A percentile compares a stretch with the other conserved stretches of the same genome.
phyloP scores from a whole-genome alignment of 2,113 vertebrate genomes.

The Aphelocoma coerulescens region DNA sequence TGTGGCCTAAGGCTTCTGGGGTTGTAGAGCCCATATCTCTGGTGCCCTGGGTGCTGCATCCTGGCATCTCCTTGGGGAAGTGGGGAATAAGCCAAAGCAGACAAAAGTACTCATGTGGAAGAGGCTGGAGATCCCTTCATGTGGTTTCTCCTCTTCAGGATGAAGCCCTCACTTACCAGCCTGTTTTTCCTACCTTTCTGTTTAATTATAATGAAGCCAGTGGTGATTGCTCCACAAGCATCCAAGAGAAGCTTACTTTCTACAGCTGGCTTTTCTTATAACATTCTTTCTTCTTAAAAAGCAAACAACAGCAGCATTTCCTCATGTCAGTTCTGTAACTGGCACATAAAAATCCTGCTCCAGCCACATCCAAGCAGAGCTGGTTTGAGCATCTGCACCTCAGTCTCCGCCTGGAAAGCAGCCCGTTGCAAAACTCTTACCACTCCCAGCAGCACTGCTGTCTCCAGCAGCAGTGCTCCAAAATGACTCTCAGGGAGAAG shows the following conservation, averaged over 20 bases:
- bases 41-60: background rate
- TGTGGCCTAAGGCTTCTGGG: background rate
- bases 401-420: background rate
- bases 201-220: background rate
- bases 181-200: background rate
- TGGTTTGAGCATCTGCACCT: background rate
- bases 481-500: background rate
- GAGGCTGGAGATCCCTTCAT: background rate
- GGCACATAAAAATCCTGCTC: background rate
- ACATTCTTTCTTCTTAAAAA: background rate
- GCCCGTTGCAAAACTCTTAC: accelerated
- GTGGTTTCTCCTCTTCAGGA: background rate
- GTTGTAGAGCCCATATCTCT: background rate
- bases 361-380: background rate
- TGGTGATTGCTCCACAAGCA: background rate
- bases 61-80: background rate
- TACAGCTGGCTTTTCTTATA: background rate
- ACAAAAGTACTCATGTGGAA: accelerated
- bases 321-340: background rate
- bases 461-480: background rate
- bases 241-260: background rate
- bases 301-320: background rate
- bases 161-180: background rate
- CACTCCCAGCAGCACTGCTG: background rate
- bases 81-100: background rate